Evolutionary conservation across 2,888 invertebrate genomes (phyloP).

Genomic region (Cheilosia variabilis): DNA sequence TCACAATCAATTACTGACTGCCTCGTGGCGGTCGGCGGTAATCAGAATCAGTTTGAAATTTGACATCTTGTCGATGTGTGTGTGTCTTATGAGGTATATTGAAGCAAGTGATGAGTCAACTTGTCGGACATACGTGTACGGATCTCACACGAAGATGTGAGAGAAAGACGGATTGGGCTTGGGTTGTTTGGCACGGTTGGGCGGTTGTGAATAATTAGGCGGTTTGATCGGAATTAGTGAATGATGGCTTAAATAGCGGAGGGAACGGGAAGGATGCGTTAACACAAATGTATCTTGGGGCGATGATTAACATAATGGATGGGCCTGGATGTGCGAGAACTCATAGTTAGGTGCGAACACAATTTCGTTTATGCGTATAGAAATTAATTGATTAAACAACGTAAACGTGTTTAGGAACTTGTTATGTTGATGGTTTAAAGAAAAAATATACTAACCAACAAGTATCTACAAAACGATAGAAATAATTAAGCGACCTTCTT

Average conservation of each 20-base stretch:
- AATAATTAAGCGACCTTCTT: too few relatives aligned
- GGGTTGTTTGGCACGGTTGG: slow-evolving; percentile 1
- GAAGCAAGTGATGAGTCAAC: slow-evolving; percentile 41
- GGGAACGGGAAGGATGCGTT: background rate
- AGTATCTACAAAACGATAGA: too few relatives aligned
- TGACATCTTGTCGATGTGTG: slow-evolving; percentile 25
- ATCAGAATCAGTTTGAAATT: slow-evolving; percentile 60
- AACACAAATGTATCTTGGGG: slow-evolving; percentile 16
- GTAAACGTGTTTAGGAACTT: background rate
- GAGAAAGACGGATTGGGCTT: slow-evolving; percentile 6
- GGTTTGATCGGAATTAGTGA: slow-evolving; percentile 38
- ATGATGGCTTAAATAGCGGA: slow-evolving; percentile 5
- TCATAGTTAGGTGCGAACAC: background rate
- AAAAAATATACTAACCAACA: too few relatives aligned
- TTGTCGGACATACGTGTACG: slow-evolving; percentile 7
- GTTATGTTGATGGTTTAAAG: too few relatives aligned
- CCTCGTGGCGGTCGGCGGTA: slow-evolving; percentile 42
- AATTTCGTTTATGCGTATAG: background rate
- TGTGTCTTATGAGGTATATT: background rate
- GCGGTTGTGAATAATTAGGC: slow-evolving; percentile 23
- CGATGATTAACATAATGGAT: slow-evolving; percentile 22
- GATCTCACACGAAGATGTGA: slow-evolving; percentile 33
- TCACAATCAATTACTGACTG: slow-evolving; percentile 48
- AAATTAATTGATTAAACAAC: background rate
- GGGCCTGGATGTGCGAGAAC: slow-evolving; percentile 10